Evolutionary conservation across 1,140 invertebrate species (phyloP).

Genomic region (Whitmania pigra): DNA sequence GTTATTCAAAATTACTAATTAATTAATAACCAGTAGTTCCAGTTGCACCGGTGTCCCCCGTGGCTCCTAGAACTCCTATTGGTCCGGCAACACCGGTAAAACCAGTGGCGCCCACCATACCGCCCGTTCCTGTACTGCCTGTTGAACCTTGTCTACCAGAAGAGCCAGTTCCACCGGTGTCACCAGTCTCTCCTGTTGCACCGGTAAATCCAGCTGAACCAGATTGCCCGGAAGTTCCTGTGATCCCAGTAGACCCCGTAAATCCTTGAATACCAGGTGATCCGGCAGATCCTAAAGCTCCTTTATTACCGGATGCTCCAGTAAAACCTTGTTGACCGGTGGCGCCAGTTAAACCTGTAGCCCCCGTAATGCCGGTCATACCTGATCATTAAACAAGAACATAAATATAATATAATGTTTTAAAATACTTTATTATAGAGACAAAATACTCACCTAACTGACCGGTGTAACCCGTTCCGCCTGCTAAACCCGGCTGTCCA

Average conservation of each 20-base stretch:
- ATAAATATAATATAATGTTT: not conserved
- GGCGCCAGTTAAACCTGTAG: not conserved
- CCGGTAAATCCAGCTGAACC: slow-evolving; percentile 10
- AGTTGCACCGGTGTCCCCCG: slow-evolving; percentile 4
- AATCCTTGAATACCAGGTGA: not conserved
- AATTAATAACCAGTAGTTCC: slow-evolving; percentile 8
- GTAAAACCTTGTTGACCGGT: slow-evolving; percentile 12
- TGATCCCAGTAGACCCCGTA: slow-evolving; percentile 10
- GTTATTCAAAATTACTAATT: not conserved
- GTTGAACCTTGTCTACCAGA: slow-evolving; percentile 18
- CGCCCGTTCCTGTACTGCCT: slow-evolving; percentile 12
- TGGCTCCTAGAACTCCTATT: slow-evolving; percentile 2
- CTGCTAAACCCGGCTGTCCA: slow-evolving; percentile 11
- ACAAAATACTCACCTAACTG: not conserved
- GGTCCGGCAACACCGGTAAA: slow-evolving; percentile 12
- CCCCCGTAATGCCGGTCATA: too few species aligned
- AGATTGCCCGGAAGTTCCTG: slow-evolving; percentile 9
- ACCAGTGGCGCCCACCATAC: not conserved
- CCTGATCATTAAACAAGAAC: not conserved
- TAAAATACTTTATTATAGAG: not conserved
- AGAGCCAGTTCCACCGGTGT: slow-evolving; percentile 7
- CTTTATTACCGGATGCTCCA: not conserved
- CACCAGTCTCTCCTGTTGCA: slow-evolving; percentile 1
- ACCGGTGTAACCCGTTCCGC: slow-evolving; percentile 10
- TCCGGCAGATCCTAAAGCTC: not conserved